These are phyloP conservation scores for Parasteatoda lunata DNA, from an alignment of 2,888 invertebrate genomes.

Conservation along the genomic window DNA sequence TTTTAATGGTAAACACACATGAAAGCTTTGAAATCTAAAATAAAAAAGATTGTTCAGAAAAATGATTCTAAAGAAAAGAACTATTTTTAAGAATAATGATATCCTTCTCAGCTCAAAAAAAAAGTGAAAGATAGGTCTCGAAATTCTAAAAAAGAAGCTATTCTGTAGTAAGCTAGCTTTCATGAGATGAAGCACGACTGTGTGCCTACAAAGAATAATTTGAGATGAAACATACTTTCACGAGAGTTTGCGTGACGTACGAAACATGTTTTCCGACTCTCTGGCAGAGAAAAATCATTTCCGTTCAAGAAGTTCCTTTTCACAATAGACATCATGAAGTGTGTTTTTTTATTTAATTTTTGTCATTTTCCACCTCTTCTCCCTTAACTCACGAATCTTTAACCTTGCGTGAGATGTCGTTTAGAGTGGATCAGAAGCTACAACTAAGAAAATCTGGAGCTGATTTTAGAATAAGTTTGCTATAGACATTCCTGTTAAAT, in stretches of 20 bases:
- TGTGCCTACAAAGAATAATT: conserved; percentile 63
- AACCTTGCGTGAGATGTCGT: conserved; percentile 57
- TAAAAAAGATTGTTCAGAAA: neutral
- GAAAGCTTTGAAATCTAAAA: neutral
- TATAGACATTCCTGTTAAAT: too few species aligned
- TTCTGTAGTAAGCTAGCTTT: conserved; percentile 37
- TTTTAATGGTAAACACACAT: neutral
- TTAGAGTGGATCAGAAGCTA: conserved; percentile 31
- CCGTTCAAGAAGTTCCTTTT: conserved; percentile 43
- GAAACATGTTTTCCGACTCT: conserved; percentile 61
- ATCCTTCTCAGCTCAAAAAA: neutral
- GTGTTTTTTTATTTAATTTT: conserved; percentile 59
- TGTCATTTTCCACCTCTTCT: conserved; percentile 39
- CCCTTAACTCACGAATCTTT: conserved; percentile 16
- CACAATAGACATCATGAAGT: conserved; percentile 60
- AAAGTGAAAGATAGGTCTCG: neutral
- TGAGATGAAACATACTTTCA: conserved; percentile 66
- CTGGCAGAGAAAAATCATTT: conserved; percentile 64
- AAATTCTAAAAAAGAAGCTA: conserved; percentile 6
- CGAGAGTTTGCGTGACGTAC: conserved; percentile 61
- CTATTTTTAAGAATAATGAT: neutral
- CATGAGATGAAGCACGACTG: conserved; percentile 60
- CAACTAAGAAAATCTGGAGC: conserved; percentile 10
- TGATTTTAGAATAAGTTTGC: neutral
- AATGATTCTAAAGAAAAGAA: neutral